A percentile compares a stretch with the other conserved stretches of the same genome.
These are phyloP conservation scores for Microplitis mediator DNA, from an alignment of 1,140 invertebrate genomes.

Conservation along the genomic window DNA sequence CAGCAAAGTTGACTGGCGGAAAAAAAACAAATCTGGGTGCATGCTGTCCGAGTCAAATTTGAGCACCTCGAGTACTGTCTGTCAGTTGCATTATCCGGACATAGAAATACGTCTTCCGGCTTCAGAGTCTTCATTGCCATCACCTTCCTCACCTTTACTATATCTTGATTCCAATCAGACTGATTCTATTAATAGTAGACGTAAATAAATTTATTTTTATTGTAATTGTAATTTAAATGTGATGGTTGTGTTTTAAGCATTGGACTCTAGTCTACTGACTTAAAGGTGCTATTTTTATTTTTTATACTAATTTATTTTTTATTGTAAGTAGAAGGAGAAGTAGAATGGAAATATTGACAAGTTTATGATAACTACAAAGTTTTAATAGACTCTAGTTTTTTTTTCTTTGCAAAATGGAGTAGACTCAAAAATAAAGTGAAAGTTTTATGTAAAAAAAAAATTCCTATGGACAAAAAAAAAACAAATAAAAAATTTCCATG, in stretches of 20 bases:
- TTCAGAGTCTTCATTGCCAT: constrained; percentile 36
- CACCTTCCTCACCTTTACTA: constrained; percentile 48
- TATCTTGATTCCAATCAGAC: constrained; percentile 39
- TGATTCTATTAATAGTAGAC: constrained; percentile 32
- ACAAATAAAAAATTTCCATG: no score
- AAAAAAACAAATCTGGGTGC: constrained; percentile 39
- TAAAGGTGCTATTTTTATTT: no score
- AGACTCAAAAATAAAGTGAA: no score
- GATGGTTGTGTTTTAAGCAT: neutral
- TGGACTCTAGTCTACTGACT: no score
- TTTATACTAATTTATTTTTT: no score
- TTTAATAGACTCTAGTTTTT: no score
- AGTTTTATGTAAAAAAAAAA: no score
- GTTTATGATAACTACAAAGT: no score
- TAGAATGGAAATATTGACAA: no score
- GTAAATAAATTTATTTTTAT: constrained; percentile 34
- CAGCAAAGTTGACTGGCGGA: constrained; percentile 35
- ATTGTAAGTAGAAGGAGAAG: no score
- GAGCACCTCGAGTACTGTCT: constrained; percentile 55
- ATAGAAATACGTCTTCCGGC: constrained; percentile 42
- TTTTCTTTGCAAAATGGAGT: no score
- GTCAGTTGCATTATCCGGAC: constrained; percentile 55
- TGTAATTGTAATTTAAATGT: neutral
- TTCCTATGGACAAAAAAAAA: no score
- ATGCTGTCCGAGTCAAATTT: constrained; percentile 55